phyloP scores from a whole-genome alignment of 2,888 invertebrate genomes.

The Diloba caeruleocephala region DNA sequence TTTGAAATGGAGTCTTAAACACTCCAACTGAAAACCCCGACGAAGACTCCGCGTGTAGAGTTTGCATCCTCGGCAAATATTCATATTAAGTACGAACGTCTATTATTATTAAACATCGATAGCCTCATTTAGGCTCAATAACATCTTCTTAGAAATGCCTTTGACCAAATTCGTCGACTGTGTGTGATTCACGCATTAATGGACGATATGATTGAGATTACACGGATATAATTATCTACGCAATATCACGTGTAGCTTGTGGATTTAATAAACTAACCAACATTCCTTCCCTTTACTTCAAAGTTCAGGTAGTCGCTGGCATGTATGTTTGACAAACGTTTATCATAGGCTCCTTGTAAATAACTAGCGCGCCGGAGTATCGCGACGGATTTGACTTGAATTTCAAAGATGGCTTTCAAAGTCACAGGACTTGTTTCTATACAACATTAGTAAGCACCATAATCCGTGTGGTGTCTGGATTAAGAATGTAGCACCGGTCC shows the following conservation, averaged over 20 bases:
- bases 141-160: neutral
- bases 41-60: neutral
- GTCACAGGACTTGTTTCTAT: no score
- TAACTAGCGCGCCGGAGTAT: no score
- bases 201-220: neutral
- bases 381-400: no score
- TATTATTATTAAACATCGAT: neutral
- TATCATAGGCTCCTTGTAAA: slow-evolving; percentile 4
- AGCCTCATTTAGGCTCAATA: neutral
- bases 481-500: no score
- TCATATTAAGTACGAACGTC: neutral
- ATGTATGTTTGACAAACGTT: slow-evolving; percentile 16
- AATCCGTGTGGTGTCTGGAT: no score
- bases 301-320: slow-evolving; percentile 37
- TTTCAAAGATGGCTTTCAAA: no score
- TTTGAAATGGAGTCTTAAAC: neutral
- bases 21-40: neutral
- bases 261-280: slow-evolving; percentile 21
- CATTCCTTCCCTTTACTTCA: slow-evolving; percentile 46
- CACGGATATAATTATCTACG: neutral
- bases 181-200: neutral
- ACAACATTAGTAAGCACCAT: no score
- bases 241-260: slow-evolving; percentile 9
- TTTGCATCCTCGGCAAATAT: neutral
- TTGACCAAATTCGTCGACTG: neutral